Evolutionary conservation across 2,113 vertebrate genomes (phyloP), one percentile per base, ranked within the genome.

Genomic region (Cyrtonyx montezumae): DNA sequence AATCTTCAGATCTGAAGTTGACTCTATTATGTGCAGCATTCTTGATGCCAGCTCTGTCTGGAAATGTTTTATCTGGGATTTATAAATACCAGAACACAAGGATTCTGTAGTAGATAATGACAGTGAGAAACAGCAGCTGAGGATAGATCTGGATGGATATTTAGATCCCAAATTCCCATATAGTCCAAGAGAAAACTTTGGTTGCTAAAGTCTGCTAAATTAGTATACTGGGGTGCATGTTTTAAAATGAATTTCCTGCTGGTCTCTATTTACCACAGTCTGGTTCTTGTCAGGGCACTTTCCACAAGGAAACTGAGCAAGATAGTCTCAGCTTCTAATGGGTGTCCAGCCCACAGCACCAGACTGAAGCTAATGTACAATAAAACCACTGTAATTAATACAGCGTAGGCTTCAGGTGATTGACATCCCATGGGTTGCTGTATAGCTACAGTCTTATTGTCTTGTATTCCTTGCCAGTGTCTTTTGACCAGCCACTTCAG

Each of bases 71-170:
- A 28, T 46, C 15, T 40, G 40, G 40, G 40, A 40, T 40, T 40
- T 40, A 85, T 49, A 89, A 87, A n/a, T 61, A 68, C 5, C 15
- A 75, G 79, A 92, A 88, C 22, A 87, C 87, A 88, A 89, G 34
- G 3, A 67, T 82, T 76, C 55, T 63, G 3, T 63, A 53, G 28
- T 43, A 87, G 78, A 78, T 78, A 80, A 75, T 9, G 11, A 16
- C 36, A 56, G 21, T 8, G 21, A 92, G 43, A 91, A 65, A 67
- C 1, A 79, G 10, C 20, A 79, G 26, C n/a, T 81, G 46, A 88
- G 12, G 23, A 46, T 25, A 78, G 40, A 77, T 63, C 8, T 46
- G 4, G 45, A 91, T 55, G 28, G 42, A 22, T 63, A 49, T 73
- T 89, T 87, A 80, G 75, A 42, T 7, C 10, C 4, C 19, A 43